phyloP scores from a whole-genome alignment of 2,113 vertebrate genomes.

The Zosterops borbonicus region DNA sequence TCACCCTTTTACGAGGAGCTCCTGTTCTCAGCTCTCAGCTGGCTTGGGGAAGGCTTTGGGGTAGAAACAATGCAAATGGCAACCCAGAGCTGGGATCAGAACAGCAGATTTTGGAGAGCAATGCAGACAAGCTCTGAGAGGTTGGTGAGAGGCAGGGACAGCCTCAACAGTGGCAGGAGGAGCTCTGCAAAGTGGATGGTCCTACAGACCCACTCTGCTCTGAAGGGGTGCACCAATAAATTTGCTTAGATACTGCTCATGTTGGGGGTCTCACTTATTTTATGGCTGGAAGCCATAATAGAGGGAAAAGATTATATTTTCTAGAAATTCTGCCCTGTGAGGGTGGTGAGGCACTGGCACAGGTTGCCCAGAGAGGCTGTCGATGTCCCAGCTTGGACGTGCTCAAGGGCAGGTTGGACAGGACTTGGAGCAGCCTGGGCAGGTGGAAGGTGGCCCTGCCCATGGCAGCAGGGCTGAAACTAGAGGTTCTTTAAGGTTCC shows the following conservation, averaged over 20 bases:
- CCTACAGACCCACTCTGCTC: too few species aligned
- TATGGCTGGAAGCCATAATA: not conserved
- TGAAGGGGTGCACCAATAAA: not conserved
- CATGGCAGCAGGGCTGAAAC: not conserved
- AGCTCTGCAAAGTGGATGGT: not conserved
- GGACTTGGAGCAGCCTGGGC: not conserved
- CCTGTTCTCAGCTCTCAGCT: not conserved
- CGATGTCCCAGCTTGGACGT: not conserved
- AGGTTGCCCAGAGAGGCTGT: not conserved
- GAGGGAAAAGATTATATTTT: not conserved
- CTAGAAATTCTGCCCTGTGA: not conserved
- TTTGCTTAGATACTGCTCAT: not conserved
- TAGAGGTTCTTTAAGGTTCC: not conserved
- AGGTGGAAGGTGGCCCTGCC: not conserved
- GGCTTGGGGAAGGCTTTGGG: not conserved
- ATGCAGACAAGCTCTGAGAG: not conserved
- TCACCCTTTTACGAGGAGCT: slow-evolving; percentile 34
- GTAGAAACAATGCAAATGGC: not conserved
- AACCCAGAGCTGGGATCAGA: not conserved
- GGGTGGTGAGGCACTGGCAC: not conserved
- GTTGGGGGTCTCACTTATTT: not conserved
- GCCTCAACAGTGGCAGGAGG: not conserved
- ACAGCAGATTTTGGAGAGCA: not conserved
- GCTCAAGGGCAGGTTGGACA: not conserved
- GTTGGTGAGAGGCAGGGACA: not conserved